Evolutionary conservation across 2,113 vertebrate species (phyloP).

Genomic region (Eidolon helvum): DNA sequence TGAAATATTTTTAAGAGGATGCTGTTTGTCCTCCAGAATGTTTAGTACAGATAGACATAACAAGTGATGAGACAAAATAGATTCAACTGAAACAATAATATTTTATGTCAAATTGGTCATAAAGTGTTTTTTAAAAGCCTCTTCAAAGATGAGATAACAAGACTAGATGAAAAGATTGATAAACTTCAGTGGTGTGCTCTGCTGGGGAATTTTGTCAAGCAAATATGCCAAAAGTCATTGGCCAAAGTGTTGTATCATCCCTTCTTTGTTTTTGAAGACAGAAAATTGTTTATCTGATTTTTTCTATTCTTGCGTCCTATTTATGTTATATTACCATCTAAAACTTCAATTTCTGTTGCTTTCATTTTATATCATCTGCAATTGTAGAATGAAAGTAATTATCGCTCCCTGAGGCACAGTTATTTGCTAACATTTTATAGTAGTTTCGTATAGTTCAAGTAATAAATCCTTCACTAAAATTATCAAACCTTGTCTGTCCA

Average conservation of each 20-base stretch:
- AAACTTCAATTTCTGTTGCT: constrained; percentile 66
- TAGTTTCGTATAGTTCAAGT: constrained; percentile 70
- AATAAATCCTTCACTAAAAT: constrained; percentile 62
- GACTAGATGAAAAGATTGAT: constrained; percentile 79
- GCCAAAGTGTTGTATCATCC: constrained; percentile 74
- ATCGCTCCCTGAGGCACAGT: constrained; percentile 68
- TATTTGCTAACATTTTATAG: constrained; percentile 81
- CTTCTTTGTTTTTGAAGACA: constrained; percentile 80
- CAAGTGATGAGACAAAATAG: neutral
- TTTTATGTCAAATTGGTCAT: constrained; percentile 64
- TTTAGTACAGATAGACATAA: neutral
- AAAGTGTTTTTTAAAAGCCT: neutral
- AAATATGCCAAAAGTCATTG: constrained; percentile 80
- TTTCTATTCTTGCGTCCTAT: constrained; percentile 80
- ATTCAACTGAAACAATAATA: neutral
- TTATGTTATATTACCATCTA: constrained; percentile 82
- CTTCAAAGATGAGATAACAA: constrained; percentile 65
- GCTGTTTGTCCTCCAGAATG: neutral
- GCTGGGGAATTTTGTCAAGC: constrained; percentile 63
- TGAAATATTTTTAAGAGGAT: constrained; percentile 38
- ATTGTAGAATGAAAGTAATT: constrained; percentile 75
- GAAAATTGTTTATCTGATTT: constrained; percentile 83
- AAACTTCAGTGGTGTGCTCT: constrained; percentile 62
- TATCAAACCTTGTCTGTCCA: neutral
- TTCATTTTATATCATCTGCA: constrained; percentile 78